phyloP scores from a whole-genome alignment of 2,888 invertebrate genomes.

The Melanophora roralis region DNA sequence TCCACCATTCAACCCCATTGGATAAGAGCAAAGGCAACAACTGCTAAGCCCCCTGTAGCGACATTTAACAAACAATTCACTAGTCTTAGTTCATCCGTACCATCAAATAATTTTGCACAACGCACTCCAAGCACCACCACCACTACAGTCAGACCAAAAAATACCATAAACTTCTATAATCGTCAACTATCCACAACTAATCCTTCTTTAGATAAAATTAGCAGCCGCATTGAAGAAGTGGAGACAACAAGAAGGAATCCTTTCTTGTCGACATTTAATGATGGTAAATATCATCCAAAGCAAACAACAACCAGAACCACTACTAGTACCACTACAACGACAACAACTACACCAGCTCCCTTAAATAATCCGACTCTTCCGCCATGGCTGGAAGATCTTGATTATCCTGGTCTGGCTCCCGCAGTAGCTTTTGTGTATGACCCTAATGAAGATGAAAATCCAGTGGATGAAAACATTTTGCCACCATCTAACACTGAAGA shows the following conservation, averaged over 20 bases:
- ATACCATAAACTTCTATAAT: conserved; percentile 55
- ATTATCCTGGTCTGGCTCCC: conserved; percentile 74
- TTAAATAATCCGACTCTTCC: conserved; percentile 70
- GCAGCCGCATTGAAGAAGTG: conserved; percentile 11
- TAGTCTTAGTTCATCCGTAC: conserved; percentile 46
- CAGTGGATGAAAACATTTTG: conserved; percentile 61
- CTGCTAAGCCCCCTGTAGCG: conserved; percentile 45
- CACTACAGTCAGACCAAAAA: conserved; percentile 58
- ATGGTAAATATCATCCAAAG: conserved; percentile 57
- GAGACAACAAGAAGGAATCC: conserved; percentile 46
- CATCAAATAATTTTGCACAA: conserved; percentile 53
- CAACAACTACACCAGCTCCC: conserved; percentile 64
- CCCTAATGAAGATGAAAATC: conserved; percentile 60
- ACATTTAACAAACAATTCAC: conserved; percentile 53
- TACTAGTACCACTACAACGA: conserved; percentile 52
- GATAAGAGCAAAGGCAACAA: conserved; percentile 62
- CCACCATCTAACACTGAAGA: conserved; percentile 63
- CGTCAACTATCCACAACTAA: conserved; percentile 45
- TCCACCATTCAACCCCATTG: conserved; percentile 58
- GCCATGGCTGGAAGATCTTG: conserved; percentile 73
- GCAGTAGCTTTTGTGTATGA: conserved; percentile 72
- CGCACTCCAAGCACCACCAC: conserved; percentile 42
- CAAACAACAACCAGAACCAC: conserved; percentile 11
- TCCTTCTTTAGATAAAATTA: conserved; percentile 45
- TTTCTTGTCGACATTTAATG: conserved; percentile 51